Evolutionary conservation across 2,797 vertebrate genomes (phyloP), one percentile per base, ranked within the genome.

Genomic region (Xiphophorus birchmanni): DNA sequence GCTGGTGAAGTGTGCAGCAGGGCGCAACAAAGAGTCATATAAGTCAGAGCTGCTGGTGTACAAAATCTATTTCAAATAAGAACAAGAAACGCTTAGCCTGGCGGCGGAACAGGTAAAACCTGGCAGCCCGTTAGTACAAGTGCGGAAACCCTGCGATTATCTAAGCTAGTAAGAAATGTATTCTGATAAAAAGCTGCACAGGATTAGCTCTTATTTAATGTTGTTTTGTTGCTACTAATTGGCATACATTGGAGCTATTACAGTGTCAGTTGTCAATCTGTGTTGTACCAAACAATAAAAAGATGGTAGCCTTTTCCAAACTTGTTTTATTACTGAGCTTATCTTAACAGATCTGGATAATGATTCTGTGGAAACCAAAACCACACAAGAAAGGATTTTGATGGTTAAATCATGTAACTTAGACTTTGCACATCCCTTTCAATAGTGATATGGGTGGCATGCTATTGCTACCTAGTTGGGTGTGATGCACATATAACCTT

Each of bases 401-500:
- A 23, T 77, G 75, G 56, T 84, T 86, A 26, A 69, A 63, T 50
- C 42, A 23, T 6, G 2, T 65, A 78, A 78, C 23, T 72, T 67
- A 47, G 67, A n/a, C 1, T 1, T 15, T 74, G 50, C 71, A 56
- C 2, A 18, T 69, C 69, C 35, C 40, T 81, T 54, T 80, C 47
- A 79, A 35, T 69, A 74, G 58, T 44, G 40, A 54, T 73, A 58
- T 74, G 58, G 44, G 42, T 79, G 73, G 42, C 84, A 48, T 80
- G 73, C 54, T 75, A 52, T 67, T 60, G 60, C 72, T 47, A 76
- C 74, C 58, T 75, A 23, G 58, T 79, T 83, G 67, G 32, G 15
- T 81, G 78, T 72, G 40, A 86, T 86, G 82, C 81, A 78, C 74
- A 73, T 85, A 86, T 90, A 95, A 96, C 94, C 95, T 95, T 95